Evolutionary conservation across 2,113 vertebrate species (phyloP).

Genomic region (Silurus meridionalis): DNA sequence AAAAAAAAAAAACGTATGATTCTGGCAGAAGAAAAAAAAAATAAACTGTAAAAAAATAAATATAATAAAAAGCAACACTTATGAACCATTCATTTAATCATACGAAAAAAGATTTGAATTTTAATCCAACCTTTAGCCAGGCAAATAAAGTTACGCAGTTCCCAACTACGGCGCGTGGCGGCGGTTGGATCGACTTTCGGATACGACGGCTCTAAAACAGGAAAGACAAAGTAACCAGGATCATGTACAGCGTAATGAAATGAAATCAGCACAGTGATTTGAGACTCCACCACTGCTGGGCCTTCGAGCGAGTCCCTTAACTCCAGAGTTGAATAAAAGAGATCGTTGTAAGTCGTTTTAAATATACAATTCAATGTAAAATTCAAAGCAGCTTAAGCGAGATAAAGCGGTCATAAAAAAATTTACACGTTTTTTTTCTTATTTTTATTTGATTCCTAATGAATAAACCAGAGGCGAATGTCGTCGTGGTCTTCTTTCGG

Average conservation of each 20-base stretch:
- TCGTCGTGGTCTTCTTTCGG: too few species aligned
- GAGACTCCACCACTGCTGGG: too few species aligned
- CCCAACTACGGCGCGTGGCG: slow-evolving; percentile 85
- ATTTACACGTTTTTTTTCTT: too few species aligned
- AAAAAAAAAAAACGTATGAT: neutral
- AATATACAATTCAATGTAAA: too few species aligned
- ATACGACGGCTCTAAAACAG: slow-evolving; percentile 83
- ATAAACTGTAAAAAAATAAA: neutral
- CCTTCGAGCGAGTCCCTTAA: too few species aligned
- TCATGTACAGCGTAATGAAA: neutral
- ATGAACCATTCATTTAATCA: neutral
- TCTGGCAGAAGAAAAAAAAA: neutral
- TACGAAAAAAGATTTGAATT: neutral
- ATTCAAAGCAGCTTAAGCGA: too few species aligned
- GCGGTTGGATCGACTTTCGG: slow-evolving; percentile 83
- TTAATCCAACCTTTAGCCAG: slow-evolving; percentile 83
- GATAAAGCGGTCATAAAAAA: too few species aligned
- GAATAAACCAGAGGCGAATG: too few species aligned
- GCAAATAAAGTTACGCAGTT: slow-evolving; percentile 90
- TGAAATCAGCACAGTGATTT: neutral
- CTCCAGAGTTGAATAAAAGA: too few species aligned
- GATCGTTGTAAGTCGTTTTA: too few species aligned
- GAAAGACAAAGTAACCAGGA: slow-evolving; percentile 28
- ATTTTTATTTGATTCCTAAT: too few species aligned
- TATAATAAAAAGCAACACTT: neutral